Percentiles rank a stretch among this genome's conserved stretches.
Evolutionary conservation across 2,797 vertebrate genomes (phyloP).

Genomic region (Parambassis ranga): DNA sequence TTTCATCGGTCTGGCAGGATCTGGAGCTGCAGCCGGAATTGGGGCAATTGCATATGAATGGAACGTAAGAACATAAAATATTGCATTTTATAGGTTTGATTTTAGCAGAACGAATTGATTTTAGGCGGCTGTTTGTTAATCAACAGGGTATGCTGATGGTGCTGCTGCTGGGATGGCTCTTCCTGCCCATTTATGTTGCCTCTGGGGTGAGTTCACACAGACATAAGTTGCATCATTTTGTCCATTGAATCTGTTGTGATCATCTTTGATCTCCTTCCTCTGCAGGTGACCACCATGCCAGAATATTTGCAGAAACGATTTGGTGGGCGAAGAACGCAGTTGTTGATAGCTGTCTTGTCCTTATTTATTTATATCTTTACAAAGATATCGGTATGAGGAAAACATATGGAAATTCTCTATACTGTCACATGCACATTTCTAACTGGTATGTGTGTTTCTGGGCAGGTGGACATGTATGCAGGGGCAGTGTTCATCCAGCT

Average conservation of each 20-base stretch:
- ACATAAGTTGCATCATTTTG: background rate
- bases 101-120: too few relatives aligned
- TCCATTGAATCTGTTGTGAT: background rate
- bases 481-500: slow-evolving; percentile 97
- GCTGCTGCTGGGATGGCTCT: slow-evolving; percentile 92
- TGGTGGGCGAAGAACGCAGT: slow-evolving; percentile 88
- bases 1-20: slow-evolving; percentile 94
- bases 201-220: slow-evolving; percentile 82
- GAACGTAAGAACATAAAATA: slow-evolving; percentile 86
- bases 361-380: slow-evolving; percentile 99
- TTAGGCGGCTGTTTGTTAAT: background rate
- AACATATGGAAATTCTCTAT: too few relatives aligned
- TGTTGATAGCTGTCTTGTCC: slow-evolving; percentile 89
- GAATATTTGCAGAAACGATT: slow-evolving; percentile 91
- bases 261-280: background rate
- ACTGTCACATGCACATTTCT: too few relatives aligned
- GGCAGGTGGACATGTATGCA: slow-evolving; percentile 95
- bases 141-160: slow-evolving; percentile 91
- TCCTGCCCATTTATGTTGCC: slow-evolving; percentile 94
- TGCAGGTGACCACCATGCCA: slow-evolving; percentile 97
- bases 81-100: too few relatives aligned
- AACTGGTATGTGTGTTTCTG: background rate
- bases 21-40: slow-evolving; percentile 90
- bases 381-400: slow-evolving; percentile 91
- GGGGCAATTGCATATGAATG: slow-evolving; percentile 90